Conservation (phyloP, 2,797 vertebrate species). For the Aeoliscus strigatus region DNA sequence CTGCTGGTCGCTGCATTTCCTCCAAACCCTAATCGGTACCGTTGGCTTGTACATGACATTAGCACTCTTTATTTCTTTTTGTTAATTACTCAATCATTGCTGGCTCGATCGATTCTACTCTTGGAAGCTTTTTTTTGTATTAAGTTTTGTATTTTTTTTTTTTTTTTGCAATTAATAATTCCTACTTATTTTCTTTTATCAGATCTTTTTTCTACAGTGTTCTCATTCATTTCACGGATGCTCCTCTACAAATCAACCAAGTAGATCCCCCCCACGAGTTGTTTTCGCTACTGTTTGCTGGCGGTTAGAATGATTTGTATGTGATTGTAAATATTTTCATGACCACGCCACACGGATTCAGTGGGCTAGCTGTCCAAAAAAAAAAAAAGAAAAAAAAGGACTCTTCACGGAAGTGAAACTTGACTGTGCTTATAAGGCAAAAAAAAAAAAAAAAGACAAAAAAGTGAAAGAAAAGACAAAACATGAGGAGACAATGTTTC, state of each 20-base stretch:
- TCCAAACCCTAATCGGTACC: conserved; percentile 81
- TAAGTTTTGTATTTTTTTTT: conserved; percentile 73
- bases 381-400: conserved; percentile 83
- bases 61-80: conserved; percentile 36
- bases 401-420: conserved; percentile 95
- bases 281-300: conserved; percentile 76
- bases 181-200: conserved; percentile 48
- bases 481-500: conserved; percentile 92
- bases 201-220: conserved; percentile 49
- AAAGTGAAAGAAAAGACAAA: conserved; percentile 56
- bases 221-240: conserved; percentile 72
- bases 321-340: conserved; percentile 81
- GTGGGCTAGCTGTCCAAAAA: conserved; percentile 84
- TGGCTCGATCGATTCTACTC: conserved; percentile 70
- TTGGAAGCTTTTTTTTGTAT: conserved; percentile 79
- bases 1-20: conserved; percentile 86
- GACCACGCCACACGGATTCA: conserved; percentile 89
- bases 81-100: conserved; percentile 68
- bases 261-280: no score
- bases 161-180: conserved; percentile 65
- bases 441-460: conserved; percentile 50
- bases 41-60: conserved; percentile 64
- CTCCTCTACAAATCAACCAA: conserved; percentile 79
- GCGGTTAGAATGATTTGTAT: conserved; percentile 75
- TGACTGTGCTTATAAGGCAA: conserved; percentile 92